Evolutionary conservation across 1,140 invertebrate genomes (phyloP).

Genomic region (Dolichoris vasculosae): DNA sequence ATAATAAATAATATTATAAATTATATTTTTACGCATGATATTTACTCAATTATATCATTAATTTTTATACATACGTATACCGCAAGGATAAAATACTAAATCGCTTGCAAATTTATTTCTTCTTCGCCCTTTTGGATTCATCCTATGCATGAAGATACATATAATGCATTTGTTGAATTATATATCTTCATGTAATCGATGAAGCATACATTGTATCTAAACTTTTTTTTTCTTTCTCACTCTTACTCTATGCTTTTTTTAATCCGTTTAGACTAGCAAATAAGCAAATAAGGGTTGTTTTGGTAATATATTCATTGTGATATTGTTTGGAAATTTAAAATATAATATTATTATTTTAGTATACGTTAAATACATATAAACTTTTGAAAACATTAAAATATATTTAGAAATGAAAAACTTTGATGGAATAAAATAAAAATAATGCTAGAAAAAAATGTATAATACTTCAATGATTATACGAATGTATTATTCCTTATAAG

Average conservation of each 20-base stretch:
- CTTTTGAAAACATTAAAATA: no score
- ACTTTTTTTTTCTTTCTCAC: background rate
- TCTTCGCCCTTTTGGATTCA: slow-evolving; percentile 1
- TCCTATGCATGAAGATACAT: slow-evolving; percentile 24
- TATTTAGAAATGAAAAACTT: no score
- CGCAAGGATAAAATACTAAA: slow-evolving; percentile 70
- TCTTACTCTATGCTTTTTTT: background rate
- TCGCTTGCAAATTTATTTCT: slow-evolving; percentile 10
- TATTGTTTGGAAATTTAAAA: no score
- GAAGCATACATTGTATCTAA: background rate
- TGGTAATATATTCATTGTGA: no score
- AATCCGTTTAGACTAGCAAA: no score
- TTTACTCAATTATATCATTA: slow-evolving; percentile 51
- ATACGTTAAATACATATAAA: no score
- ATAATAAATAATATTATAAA: slow-evolving; percentile 58
- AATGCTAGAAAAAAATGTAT: no score
- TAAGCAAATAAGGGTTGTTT: background rate
- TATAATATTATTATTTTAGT: no score
- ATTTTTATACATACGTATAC: slow-evolving; percentile 65
- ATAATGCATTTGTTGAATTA: background rate
- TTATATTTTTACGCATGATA: slow-evolving; percentile 47
- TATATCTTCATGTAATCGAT: background rate
- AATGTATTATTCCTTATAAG: no score
- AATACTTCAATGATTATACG: no score
- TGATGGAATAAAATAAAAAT: no score